Evolutionary conservation across 2,888 invertebrate genomes (phyloP), one percentile per base, ranked within the genome.

Genomic region (Ectropis crepuscularia): DNA sequence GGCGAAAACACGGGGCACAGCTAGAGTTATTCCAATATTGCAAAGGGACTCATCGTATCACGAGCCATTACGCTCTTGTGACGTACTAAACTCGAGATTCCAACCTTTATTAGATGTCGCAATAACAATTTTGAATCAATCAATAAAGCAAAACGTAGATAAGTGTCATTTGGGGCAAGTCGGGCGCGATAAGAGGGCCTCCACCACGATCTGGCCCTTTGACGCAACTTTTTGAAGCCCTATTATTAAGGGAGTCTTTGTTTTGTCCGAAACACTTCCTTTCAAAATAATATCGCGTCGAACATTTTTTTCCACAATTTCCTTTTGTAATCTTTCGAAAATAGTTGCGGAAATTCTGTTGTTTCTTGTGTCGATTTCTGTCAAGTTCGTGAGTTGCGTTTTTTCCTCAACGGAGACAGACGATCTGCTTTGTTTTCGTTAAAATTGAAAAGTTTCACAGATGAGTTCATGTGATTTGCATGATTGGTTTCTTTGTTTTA

Each of bases 91-190:
- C n/a, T 53, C 9, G 50, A 51, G 50, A 38, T 39, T 39, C 58
- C 48, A 41, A 41, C 16, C 36, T 58, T 46, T 47, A 63, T 58
- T 54, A 41, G 41, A 59, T 46, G 58, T 49, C 55, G 57, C 65
- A 69, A 66, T 70, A 74, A 69, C 76, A 74, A 72, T 77, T 81
- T 77, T 77, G 79, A 81, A 87, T 88, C 83, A 85, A 86, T 85
- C 79, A 73, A 71, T 74, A 72, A 73, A 82, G 77, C 72, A 77
- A 80, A 82, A 82, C 62, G 82, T 77, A 83, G 85, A 86, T 86
- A 87, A 87, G 85, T 88, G 85, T 86, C 85, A 82, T 82, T 81
- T 75, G 74, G 75, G 70, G 73, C 79, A 88, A 88, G 76, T 86
- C 85, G 74, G 72, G 66, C 71, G 69, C 76, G 89, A 88, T 88